Base-by-base conservation (phyloP, 2,888 invertebrate genomes). In the Biston stratarius region DNA sequence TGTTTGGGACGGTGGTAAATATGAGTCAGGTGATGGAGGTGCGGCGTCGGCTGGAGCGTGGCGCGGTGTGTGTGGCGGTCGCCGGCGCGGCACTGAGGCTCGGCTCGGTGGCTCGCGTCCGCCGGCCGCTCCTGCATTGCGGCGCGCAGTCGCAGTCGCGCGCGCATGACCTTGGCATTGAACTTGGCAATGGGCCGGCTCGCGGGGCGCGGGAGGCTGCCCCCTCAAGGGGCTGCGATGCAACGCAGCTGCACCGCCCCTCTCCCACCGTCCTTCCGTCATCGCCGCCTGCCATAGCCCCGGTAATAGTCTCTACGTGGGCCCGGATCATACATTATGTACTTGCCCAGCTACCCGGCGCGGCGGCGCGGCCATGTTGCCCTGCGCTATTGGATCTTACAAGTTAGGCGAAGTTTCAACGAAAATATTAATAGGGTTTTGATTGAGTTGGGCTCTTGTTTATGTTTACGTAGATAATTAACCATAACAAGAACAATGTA, bases 151-250 rank as follows among this genome's bases (percentile, higher is more conserved):
- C 95, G 94, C 94, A 94, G 91, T 95, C 90, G 89, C 90, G 93
- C 94, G 94, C 94, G 92, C 94, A 95, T 95, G 96, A 95, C 96
- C 96, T 96, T 96, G 96, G 96, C 96, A 96, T 95, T 96, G 96
- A 96, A 96, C 96, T 96, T 96, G 96, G 95, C 95, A 95, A 92
- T 93, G 94, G 92, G 91, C 89, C 88, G 91, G 86, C 85, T 88
- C 84, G 89, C 83, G 63, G 63, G 58, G 80, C 75, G 74, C 82
- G 74, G 79, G 72, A 56, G 51, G 65, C 63, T 63, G 63, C 38
- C 53, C 52, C 61, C 62, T 55, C 78, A 81, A 82, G 83, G 84
- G 84, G 83, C 82, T 86, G 81, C 78, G 88, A 88, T 90, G 90
- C 90, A 90, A 86, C 86, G 84, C 90, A 91, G 90, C 91, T 92